Evolutionary conservation across 2,888 invertebrate species (phyloP).

Genomic region (Chalcis sispes): DNA sequence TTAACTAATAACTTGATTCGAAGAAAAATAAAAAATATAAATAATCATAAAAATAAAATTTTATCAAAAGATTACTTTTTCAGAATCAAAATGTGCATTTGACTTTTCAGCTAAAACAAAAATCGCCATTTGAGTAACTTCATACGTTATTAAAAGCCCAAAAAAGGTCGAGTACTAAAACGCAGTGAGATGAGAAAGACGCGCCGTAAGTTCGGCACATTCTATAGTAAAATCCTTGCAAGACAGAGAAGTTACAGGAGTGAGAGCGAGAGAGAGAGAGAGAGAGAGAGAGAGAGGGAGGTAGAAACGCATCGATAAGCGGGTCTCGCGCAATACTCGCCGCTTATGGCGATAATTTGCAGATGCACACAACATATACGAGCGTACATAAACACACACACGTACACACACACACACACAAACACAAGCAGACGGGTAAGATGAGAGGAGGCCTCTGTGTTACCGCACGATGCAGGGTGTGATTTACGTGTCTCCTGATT

Average conservation of each 20-base stretch:
- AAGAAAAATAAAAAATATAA: no score
- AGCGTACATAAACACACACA: conserved; percentile 16
- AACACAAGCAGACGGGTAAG: neutral
- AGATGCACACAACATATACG: conserved; percentile 30
- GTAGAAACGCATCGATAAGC: conserved; percentile 21
- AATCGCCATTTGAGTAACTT: no score
- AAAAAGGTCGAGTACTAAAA: no score
- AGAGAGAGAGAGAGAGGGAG: neutral
- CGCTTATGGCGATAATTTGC: conserved; percentile 47
- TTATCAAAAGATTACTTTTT: no score
- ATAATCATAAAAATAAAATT: no score
- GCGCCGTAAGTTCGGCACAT: no score
- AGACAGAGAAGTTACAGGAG: no score
- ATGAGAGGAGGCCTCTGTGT: conserved; percentile 55
- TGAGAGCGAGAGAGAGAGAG: neutral
- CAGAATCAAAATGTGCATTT: no score
- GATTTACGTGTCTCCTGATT: conserved; percentile 76
- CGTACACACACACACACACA: neutral
- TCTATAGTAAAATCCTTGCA: no score
- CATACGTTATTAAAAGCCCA: no score
- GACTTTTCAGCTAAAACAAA: no score
- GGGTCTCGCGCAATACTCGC: neutral
- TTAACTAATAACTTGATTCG: no score
- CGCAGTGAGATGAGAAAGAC: conserved; percentile 2
- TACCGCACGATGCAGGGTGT: conserved; percentile 69